A percentile compares a stretch with the other conserved stretches of the same genome.
These are phyloP conservation scores for Oreochromis niloticus DNA, from an alignment of 2,113 vertebrate species.

Conservation along the genomic window DNA sequence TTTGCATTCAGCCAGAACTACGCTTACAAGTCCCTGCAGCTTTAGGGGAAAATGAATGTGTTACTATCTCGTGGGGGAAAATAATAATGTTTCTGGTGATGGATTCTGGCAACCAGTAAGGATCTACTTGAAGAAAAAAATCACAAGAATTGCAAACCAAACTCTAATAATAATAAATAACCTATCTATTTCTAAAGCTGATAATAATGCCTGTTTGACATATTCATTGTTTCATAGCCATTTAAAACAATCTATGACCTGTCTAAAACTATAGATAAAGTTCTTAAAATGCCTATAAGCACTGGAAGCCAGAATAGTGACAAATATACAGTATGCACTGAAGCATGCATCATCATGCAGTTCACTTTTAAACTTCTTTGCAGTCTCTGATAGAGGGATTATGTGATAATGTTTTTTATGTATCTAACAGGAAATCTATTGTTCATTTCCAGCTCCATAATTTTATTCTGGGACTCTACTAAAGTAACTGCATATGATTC, in stretches of 20 bases:
- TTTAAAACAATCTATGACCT: not conserved
- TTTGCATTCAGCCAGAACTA: not conserved
- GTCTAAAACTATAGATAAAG: not conserved
- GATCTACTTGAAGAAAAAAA: not conserved
- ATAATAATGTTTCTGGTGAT: not conserved
- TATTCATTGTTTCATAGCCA: not conserved
- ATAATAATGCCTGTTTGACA: not conserved
- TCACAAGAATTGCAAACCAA: not conserved
- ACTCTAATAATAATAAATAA: not conserved
- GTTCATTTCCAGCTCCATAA: not conserved
- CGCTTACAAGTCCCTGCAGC: not conserved
- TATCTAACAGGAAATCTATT: not conserved
- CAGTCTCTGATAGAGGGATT: not conserved
- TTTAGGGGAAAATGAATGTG: not conserved
- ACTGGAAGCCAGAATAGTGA: not conserved
- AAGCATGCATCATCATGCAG: not conserved
- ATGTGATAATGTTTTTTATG: not conserved
- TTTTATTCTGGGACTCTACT: not conserved
- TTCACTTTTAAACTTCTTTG: not conserved
- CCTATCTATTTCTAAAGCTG: not conserved
- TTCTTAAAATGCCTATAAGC: not conserved
- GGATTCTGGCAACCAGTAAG: not conserved
- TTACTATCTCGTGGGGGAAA: not conserved
- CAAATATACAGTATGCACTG: not conserved
- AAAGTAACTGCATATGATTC: not conserved